Conservation (phyloP, 2,113 vertebrate genomes). For the Melanostigma gelatinosum region DNA sequence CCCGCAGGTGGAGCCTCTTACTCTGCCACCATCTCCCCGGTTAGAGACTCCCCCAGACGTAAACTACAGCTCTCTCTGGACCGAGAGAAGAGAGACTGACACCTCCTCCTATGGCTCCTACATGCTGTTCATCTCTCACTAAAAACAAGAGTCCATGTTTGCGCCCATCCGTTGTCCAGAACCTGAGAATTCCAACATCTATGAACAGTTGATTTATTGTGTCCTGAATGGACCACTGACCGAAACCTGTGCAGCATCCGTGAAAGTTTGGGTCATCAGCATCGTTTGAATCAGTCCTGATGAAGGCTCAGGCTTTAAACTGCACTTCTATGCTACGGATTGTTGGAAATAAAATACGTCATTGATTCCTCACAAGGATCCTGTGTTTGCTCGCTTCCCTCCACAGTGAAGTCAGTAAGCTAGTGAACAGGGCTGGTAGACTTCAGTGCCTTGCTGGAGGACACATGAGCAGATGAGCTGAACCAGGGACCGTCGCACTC, state of each 20-base stretch:
- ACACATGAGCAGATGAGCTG: conserved; percentile 4
- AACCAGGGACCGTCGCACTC: not conserved
- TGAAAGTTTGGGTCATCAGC: not conserved
- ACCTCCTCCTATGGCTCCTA: not conserved
- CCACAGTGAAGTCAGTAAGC: conserved; percentile 12
- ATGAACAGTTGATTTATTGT: not conserved
- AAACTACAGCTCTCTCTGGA: conserved; percentile 70
- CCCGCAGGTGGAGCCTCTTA: not conserved
- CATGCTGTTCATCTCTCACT: not conserved
- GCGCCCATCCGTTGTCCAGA: conserved; percentile 15
- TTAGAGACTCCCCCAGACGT: conserved; percentile 64
- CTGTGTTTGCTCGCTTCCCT: not conserved
- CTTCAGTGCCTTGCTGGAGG: conserved; percentile 62
- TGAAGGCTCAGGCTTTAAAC: not conserved
- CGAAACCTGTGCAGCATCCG: conserved; percentile 8
- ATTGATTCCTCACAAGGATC: not conserved
- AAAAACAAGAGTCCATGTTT: conserved; percentile 13
- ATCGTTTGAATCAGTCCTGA: not conserved
- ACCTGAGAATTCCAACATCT: not conserved
- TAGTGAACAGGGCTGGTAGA: not conserved
- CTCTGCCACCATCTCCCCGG: conserved; percentile 21
- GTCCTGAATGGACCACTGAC: conserved; percentile 5
- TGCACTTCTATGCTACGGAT: not conserved
- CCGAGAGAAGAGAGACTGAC: conserved; percentile 84
- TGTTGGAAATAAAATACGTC: not conserved